Evolutionary conservation across 2,113 vertebrate genomes (phyloP).

Genomic region (Mesembrinibis cayennensis): DNA sequence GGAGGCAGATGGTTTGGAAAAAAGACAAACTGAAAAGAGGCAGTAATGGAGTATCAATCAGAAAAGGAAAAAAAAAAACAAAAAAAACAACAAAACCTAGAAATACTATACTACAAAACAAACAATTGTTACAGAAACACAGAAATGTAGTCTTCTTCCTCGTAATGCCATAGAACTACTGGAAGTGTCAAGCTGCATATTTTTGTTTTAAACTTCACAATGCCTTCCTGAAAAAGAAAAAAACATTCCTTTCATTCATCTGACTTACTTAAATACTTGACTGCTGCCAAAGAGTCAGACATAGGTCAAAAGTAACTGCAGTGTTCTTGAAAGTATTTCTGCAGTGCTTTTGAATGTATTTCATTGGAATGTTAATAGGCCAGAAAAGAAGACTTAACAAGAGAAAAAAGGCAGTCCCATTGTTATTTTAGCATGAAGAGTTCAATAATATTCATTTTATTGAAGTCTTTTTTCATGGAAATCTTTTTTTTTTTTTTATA

Average conservation of each 20-base stretch:
- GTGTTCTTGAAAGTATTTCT: neutral
- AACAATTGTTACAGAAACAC: neutral
- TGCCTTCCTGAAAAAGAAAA: neutral
- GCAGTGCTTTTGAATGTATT: neutral
- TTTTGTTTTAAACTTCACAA: neutral
- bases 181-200: neutral
- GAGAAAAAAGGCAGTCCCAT: neutral
- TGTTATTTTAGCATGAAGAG: neutral
- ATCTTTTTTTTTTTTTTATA: neutral
- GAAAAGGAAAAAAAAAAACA: neutral
- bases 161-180: neutral
- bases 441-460: neutral
- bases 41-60: neutral
- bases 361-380: neutral
- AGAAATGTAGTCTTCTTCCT: neutral
- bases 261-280: neutral
- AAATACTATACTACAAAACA: neutral
- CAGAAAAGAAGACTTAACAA: neutral
- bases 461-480: neutral
- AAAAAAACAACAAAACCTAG: neutral
- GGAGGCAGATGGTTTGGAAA: neutral
- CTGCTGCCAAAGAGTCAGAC: neutral
- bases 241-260: neutral
- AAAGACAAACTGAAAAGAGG: neutral
- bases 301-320: neutral